Percentiles rank a stretch among this genome's conserved stretches.
Evolutionary conservation across 2,113 vertebrate genomes (phyloP).

Genomic region (Passer montanus): DNA sequence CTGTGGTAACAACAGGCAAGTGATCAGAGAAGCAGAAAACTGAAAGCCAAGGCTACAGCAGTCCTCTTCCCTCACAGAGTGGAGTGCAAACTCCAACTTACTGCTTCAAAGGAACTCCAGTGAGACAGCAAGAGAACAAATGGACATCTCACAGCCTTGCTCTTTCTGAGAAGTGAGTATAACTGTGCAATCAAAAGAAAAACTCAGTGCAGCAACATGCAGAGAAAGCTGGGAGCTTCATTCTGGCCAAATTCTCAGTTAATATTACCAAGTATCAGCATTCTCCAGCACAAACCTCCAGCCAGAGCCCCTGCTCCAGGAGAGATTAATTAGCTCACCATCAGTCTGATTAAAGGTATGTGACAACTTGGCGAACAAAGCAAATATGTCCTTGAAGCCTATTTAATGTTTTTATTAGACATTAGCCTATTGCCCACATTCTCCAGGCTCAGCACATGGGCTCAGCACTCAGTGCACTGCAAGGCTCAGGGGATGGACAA

Average conservation of each 20-base stretch:
- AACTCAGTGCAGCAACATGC: not conserved
- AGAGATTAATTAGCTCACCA: not conserved
- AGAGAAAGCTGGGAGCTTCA: not conserved
- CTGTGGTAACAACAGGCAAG: not conserved
- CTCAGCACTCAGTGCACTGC: not conserved
- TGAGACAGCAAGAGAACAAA: not conserved
- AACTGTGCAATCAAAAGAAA: not conserved
- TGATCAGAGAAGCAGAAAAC: not conserved
- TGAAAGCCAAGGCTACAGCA: not conserved
- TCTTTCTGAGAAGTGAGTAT: not conserved
- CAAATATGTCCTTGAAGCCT: not conserved
- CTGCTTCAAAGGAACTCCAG: not conserved
- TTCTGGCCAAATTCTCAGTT: not conserved
- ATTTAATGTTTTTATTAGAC: not conserved
- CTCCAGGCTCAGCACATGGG: not conserved
- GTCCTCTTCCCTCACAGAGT: not conserved
- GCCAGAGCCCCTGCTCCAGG: not conserved
- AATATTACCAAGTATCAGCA: not conserved
- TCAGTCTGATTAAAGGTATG: not conserved
- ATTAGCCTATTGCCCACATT: not conserved
- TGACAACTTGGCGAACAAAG: not conserved
- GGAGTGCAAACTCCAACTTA: not conserved
- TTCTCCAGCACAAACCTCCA: not conserved
- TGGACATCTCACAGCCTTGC: not conserved
- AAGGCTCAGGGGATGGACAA: not conserved